phyloP scores from a whole-genome alignment of 2,888 invertebrate genomes.

The Ormyrus labotus region DNA sequence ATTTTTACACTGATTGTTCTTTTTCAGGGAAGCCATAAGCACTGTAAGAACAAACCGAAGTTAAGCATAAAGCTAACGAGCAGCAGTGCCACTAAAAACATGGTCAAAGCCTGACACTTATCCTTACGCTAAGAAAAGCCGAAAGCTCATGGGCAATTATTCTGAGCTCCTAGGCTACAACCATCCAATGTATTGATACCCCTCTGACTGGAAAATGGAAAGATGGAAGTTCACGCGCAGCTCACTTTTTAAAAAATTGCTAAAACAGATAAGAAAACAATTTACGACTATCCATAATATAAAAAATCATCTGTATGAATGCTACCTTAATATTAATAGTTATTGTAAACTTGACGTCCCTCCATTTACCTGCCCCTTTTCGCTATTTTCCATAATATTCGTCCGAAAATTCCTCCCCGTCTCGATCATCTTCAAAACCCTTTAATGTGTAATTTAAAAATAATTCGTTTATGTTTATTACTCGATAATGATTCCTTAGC shows the following conservation, averaged over 20 bases:
- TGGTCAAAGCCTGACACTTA: conserved; percentile 60
- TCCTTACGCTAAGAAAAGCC: conserved; percentile 67
- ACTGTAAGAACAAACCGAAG: conserved; percentile 72
- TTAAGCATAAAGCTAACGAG: conserved; percentile 71
- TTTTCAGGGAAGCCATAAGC: conserved; percentile 72
- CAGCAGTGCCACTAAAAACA: conserved; percentile 72
- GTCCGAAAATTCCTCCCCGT: conserved; percentile 49
- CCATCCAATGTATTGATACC: conserved; percentile 66
- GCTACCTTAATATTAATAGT: conserved; percentile 74
- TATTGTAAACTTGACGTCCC: conserved; percentile 72
- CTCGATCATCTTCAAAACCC: conserved; percentile 57
- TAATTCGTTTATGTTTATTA: conserved; percentile 70
- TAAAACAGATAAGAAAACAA: conserved; percentile 70
- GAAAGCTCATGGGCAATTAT: conserved; percentile 65
- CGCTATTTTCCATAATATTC: conserved; percentile 53
- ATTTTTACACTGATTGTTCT: conserved; percentile 23
- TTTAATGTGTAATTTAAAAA: conserved; percentile 67
- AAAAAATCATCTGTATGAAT: conserved; percentile 73
- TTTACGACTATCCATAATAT: conserved; percentile 73
- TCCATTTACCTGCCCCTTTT: conserved; percentile 59
- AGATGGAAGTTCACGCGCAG: conserved; percentile 66
- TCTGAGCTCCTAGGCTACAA: conserved; percentile 65
- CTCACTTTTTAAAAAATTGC: conserved; percentile 59
- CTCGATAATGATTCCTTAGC: conserved; percentile 70
- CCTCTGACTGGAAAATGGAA: conserved; percentile 63